phyloP scores from a whole-genome alignment of 2,797 vertebrate genomes.

The Notamacropus eugenii region DNA sequence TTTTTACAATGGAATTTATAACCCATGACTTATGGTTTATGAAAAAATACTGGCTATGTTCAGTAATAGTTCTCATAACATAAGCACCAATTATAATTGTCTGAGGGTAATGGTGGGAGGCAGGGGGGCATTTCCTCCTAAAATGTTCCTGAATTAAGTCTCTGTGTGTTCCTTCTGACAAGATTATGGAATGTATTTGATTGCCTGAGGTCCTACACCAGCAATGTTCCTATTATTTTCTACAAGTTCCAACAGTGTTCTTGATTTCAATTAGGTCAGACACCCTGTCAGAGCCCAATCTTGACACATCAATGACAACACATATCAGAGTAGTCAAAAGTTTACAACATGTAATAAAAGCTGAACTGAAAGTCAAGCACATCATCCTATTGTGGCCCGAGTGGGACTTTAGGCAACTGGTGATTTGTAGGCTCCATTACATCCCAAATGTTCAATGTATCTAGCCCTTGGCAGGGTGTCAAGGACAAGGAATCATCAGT shows the following conservation, averaged over 20 bases:
- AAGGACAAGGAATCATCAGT: constrained; percentile 86
- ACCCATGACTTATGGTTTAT: not conserved
- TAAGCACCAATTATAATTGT: not conserved
- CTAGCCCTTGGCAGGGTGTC: constrained; percentile 85
- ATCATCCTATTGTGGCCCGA: constrained; percentile 70
- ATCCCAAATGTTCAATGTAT: constrained; percentile 82
- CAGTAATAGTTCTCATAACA: not conserved
- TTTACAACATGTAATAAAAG: constrained; percentile 83
- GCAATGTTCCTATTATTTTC: constrained; percentile 53
- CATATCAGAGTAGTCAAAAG: constrained; percentile 80
- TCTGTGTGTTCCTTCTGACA: not conserved
- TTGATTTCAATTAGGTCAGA: constrained; percentile 80
- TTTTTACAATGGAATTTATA: constrained; percentile 22
- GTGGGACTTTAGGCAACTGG: constrained; percentile 73
- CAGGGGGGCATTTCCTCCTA: not conserved
- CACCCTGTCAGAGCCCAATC: constrained; percentile 74
- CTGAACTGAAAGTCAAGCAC: constrained; percentile 76
- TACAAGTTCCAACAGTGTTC: constrained; percentile 59
- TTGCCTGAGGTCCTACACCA: constrained; percentile 35
- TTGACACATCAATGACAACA: constrained; percentile 78
- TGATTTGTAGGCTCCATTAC: constrained; percentile 86
- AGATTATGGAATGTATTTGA: constrained; percentile 25
- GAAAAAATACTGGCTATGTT: not conserved
- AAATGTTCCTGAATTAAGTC: not conserved
- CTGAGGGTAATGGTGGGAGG: not conserved